Percentiles rank a stretch among this genome's conserved stretches.
Evolutionary conservation across 2,113 vertebrate genomes (phyloP).

Genomic region (Lampris incognitus): DNA sequence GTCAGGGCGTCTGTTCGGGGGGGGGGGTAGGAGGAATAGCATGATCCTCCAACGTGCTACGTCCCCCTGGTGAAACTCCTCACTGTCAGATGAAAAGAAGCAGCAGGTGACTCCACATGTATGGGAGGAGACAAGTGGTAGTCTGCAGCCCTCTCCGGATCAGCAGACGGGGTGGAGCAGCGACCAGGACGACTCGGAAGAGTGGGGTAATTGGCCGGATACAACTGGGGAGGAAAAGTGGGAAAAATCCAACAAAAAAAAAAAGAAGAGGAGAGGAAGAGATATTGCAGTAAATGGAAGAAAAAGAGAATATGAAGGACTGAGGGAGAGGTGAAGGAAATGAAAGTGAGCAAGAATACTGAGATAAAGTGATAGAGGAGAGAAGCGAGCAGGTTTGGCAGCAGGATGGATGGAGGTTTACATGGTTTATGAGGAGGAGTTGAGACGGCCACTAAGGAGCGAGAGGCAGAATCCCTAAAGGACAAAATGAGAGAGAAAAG

Average conservation of each 20-base stretch:
- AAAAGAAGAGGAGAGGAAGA: not conserved
- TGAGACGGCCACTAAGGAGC: constrained; percentile 34
- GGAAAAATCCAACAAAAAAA: constrained; percentile 1
- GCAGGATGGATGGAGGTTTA: constrained; percentile 17
- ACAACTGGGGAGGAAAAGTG: not conserved
- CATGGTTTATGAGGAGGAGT: constrained; percentile 12
- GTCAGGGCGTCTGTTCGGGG: no score
- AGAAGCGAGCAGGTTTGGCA: constrained; percentile 21
- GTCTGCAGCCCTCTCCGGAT: not conserved
- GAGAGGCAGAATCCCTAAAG: constrained; percentile 6
- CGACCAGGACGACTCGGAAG: constrained; percentile 10
- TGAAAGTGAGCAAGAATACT: not conserved
- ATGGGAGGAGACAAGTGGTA: no score
- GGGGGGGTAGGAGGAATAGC: no score
- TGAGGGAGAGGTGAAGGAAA: not conserved
- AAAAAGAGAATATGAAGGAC: constrained; percentile 20
- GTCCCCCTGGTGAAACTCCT: no score
- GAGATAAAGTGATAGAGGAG: not conserved
- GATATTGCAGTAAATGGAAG: constrained; percentile 5
- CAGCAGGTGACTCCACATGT: no score
- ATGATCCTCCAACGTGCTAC: no score
- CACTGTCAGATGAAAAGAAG: no score
- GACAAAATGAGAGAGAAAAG: not conserved
- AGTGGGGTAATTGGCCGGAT: not conserved
- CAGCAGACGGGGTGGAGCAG: constrained; percentile 28